Percentiles rank a stretch among this genome's conserved stretches.
Conservation (phyloP, 2,113 vertebrate species). For the Cyphomyrus plagiostoma region DNA sequence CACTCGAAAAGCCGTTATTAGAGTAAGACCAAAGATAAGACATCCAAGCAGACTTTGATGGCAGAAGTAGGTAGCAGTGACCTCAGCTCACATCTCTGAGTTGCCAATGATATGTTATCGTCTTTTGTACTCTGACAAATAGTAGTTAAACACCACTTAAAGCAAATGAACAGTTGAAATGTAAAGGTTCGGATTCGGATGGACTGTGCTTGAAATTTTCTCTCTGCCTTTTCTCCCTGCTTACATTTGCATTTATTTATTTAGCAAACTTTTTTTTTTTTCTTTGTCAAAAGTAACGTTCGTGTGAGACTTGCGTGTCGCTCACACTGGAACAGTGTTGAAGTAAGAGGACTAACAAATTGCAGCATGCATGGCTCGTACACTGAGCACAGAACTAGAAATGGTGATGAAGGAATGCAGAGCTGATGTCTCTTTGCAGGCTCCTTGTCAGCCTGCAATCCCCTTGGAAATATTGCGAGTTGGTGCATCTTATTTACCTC, state of each 20-base stretch:
- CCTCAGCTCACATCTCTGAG: constrained; percentile 7
- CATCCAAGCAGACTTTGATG: neutral
- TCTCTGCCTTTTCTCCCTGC: neutral
- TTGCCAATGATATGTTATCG: neutral
- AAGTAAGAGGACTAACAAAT: neutral
- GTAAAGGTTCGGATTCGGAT: neutral
- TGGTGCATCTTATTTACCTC: neutral
- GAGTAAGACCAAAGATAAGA: neutral
- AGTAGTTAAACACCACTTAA: neutral
- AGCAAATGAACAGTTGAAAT: neutral
- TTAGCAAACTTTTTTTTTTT: neutral
- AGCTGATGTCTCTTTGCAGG: neutral
- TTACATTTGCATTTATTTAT: neutral
- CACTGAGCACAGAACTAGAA: neutral
- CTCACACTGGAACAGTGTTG: neutral
- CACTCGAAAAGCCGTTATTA: neutral
- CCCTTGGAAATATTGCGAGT: neutral
- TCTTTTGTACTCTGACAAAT: neutral
- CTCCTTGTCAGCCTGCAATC: neutral
- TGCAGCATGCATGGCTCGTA: neutral
- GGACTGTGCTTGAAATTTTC: neutral
- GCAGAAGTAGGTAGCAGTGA: neutral
- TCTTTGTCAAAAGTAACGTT: neutral
- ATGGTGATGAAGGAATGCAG: neutral
- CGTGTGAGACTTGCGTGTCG: neutral